Evolutionary conservation across 2,888 invertebrate genomes (phyloP).

Genomic region (Cylloceria caligata): DNA sequence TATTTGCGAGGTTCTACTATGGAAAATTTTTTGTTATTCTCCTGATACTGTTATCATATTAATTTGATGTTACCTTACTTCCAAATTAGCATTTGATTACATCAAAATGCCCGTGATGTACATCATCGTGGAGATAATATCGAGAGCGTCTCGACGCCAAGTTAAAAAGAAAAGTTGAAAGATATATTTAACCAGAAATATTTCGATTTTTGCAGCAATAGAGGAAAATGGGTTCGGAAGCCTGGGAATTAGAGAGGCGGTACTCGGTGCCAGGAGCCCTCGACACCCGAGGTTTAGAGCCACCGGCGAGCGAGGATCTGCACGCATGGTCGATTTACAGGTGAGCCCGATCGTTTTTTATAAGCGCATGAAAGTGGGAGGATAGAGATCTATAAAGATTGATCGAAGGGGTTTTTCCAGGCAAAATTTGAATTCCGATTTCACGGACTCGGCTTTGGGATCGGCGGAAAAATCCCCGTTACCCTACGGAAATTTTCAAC

Average conservation of each 20-base stretch:
- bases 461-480: slow-evolving; percentile 96
- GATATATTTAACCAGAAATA: too few species aligned
- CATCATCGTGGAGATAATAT: too few species aligned
- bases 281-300: slow-evolving; percentile 87
- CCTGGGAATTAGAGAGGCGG: slow-evolving; percentile 91
- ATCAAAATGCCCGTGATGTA: not conserved
- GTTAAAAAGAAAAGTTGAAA: too few species aligned
- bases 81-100: slow-evolving; percentile 14
- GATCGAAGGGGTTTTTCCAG: slow-evolving; percentile 85
- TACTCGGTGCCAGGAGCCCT: slow-evolving; percentile 95
- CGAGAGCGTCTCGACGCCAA: too few species aligned
- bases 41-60: not conserved
- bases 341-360: slow-evolving; percentile 83
- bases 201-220: not conserved
- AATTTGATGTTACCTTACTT: not conserved
- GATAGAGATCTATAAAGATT: slow-evolving; percentile 22
- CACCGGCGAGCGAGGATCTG: slow-evolving; percentile 95
- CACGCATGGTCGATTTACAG: slow-evolving; percentile 98
- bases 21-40: not conserved
- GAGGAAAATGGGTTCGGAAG: slow-evolving; percentile 85
- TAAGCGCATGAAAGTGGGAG: not conserved
- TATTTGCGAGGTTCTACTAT: too few species aligned
- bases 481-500: slow-evolving; percentile 97
- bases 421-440: slow-evolving; percentile 97
- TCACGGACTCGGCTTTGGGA: slow-evolving; percentile 96